These are phyloP conservation scores for Hepsetus odoe DNA, from an alignment of 2,113 vertebrate genomes.

Conservation along the genomic window DNA sequence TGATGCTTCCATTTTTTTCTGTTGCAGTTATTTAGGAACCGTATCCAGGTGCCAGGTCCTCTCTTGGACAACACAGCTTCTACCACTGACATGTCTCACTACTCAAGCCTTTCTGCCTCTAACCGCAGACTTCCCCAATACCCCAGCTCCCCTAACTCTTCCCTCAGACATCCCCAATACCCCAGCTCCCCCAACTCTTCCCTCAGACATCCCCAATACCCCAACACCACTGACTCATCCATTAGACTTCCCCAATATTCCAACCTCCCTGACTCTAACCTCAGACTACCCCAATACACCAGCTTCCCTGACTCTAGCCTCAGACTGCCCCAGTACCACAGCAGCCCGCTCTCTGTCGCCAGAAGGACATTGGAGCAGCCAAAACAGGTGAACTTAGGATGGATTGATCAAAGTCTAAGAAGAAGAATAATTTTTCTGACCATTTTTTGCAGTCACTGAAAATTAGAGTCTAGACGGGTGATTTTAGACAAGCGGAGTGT, in stretches of 20 bases:
- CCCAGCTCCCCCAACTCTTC: constrained; percentile 45
- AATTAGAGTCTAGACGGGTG: too few relatives aligned
- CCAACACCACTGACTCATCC: too few relatives aligned
- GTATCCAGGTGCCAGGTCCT: constrained; percentile 55
- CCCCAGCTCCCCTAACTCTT: constrained; percentile 40
- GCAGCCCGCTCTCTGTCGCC: constrained; percentile 22
- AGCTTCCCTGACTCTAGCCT: constrained; percentile 34
- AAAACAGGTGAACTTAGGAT: constrained; percentile 17
- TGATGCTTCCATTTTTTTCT: background rate
- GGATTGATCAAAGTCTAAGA: background rate
- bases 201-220: constrained; percentile 21
- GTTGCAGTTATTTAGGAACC: constrained; percentile 68
- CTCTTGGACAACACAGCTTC: background rate
- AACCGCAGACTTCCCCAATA: background rate
- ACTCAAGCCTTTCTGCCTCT: constrained; percentile 32
- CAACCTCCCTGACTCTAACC: too few relatives aligned
- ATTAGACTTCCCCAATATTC: too few relatives aligned
- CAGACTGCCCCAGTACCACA: background rate
- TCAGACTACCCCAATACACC: background rate
- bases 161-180: constrained; percentile 29
- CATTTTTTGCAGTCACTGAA: too few relatives aligned
- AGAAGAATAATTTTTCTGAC: too few relatives aligned
- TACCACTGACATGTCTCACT: constrained; percentile 29
- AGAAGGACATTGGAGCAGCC: background rate
- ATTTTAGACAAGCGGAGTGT: too few relatives aligned